Base-by-base conservation (phyloP, 2,113 vertebrate species). In the Nanorana parkeri region DNA sequence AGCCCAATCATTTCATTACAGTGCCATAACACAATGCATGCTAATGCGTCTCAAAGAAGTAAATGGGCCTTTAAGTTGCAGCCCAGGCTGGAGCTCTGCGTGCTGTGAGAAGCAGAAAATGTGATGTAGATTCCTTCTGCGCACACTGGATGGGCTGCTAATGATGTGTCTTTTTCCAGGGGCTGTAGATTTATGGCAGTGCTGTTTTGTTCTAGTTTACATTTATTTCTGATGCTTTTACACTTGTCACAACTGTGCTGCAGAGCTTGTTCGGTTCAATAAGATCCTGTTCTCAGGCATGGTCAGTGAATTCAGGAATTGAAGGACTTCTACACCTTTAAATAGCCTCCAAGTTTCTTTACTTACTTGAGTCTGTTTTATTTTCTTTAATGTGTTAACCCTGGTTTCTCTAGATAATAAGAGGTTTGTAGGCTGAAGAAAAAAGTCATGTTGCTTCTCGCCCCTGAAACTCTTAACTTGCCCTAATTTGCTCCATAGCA, bases 311-410 rank as follows among this genome's bases (percentile, higher is more conserved):
- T 32, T 71, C 23, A 54, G 21, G 26, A 8, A 52, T 52, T 56
- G 19, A 51, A 55, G 17, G 26, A 29, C 29, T 23, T 78, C n/a
- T 56, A 17, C 21, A 24, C 23, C 52, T 79, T 79, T 79, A 56
- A 55, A 55, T 81, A 32, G 71, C 64, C 41, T 54, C 55, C 47
- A 66, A 2, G 64, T 68, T 54, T 55, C 68, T 36, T 29, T 5
- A 5, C 56, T 60, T 80, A 17, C 23, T 51, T 60, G n/a, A 61
- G 28, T 67, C 56, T 73, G 24, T 73, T 81, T 41, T 68, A 52
- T 80, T 56, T 71, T 55, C 68, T 58, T 79, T 72, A 81, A 81
- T 63, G 68, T 73, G 60, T 74, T 81, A 66, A 66, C 41, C 79
- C 68, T 81, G 17, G 79, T 23, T 52, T 74, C 61, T 81, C n/a